Evolutionary conservation across 1,140 invertebrate genomes (phyloP).

Genomic region (Paraescarpia echinospica): DNA sequence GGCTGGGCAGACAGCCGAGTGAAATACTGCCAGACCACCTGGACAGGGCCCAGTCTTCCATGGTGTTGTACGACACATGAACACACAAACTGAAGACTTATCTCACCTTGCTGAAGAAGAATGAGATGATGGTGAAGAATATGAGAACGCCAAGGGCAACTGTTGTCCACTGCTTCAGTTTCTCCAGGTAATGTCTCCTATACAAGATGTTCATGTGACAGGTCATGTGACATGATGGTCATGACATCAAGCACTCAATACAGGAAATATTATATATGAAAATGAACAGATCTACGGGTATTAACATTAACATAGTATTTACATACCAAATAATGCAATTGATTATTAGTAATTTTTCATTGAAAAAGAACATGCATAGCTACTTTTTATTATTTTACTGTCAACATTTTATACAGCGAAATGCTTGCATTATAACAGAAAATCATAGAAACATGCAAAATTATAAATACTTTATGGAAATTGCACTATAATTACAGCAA

Average conservation of each 20-base stretch:
- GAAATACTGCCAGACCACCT: not conserved
- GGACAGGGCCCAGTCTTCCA: too few relatives aligned
- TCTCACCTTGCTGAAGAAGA: constrained; percentile 45
- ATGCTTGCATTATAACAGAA: not conserved
- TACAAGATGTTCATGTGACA: not conserved
- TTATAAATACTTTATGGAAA: not conserved
- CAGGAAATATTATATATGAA: not conserved
- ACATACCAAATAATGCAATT: not conserved
- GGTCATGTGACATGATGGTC: not conserved
- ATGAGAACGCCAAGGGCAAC: constrained; percentile 43
- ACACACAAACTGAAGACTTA: too few relatives aligned
- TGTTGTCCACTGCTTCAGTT: constrained; percentile 45
- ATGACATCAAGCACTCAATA: not conserved
- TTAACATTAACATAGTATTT: not conserved
- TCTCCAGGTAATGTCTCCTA: constrained; percentile 46
- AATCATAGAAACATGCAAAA: not conserved
- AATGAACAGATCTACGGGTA: not conserved
- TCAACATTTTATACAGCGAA: not conserved
- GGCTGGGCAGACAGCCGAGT: not conserved
- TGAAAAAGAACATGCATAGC: not conserved
- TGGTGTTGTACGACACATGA: too few relatives aligned
- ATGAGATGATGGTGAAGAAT: constrained; percentile 44
- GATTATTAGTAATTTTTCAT: not conserved
- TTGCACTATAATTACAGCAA: too few relatives aligned
- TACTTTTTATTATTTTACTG: not conserved